Evolutionary conservation across 2,888 invertebrate genomes (phyloP).

Genomic region (Leptopilina myrica): DNA sequence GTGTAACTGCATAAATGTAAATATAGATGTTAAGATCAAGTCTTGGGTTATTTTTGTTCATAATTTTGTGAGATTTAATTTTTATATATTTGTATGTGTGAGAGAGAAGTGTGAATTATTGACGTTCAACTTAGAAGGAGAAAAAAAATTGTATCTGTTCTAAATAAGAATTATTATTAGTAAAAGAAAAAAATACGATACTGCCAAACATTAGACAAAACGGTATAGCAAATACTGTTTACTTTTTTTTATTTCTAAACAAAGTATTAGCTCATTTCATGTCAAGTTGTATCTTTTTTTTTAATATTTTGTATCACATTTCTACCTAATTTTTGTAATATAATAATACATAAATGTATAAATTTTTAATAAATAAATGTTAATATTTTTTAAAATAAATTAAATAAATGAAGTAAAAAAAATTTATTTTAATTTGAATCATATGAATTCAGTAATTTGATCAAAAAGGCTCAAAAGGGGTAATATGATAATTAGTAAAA

Average conservation of each 20-base stretch:
- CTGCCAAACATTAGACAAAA: slow-evolving; percentile 15
- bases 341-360: slow-evolving; percentile 64
- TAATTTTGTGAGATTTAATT: slow-evolving; percentile 1
- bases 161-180: background rate
- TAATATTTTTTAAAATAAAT: slow-evolving; percentile 63
- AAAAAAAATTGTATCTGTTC: slow-evolving; percentile 1
- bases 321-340: slow-evolving; percentile 66
- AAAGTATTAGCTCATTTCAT: background rate
- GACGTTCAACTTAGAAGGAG: background rate
- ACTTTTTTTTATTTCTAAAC: slow-evolving; percentile 28
- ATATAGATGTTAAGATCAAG: slow-evolving; percentile 66
- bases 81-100: background rate
- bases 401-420: too few species aligned
- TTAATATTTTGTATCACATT: slow-evolving; percentile 60
- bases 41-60: slow-evolving; percentile 41
- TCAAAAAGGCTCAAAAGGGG: too few species aligned
- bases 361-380: slow-evolving; percentile 70
- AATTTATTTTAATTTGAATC: too few species aligned
- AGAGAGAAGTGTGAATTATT: background rate
- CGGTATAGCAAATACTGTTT: slow-evolving; percentile 27
- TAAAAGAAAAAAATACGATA: background rate
- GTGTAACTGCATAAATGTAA: slow-evolving; percentile 62
- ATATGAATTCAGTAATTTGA: too few species aligned
- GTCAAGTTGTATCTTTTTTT: slow-evolving; percentile 43
- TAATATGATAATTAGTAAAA: too few species aligned